Conservation (phyloP, 2,797 vertebrate species). For the Anguilla megastoma region DNA sequence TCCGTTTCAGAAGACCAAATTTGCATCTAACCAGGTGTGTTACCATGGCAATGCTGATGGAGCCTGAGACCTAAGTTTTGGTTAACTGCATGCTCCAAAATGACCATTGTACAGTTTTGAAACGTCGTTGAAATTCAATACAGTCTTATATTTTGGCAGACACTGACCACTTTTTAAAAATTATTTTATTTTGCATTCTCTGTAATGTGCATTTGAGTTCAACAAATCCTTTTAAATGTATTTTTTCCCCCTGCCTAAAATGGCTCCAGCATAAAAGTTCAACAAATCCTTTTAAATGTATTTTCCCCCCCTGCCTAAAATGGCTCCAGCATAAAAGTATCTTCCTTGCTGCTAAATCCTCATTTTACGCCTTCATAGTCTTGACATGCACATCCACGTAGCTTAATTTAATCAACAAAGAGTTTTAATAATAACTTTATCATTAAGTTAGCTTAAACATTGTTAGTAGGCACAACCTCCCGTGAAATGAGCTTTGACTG, state of each 20-base stretch:
- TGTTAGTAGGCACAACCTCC: neutral
- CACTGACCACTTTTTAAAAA: neutral
- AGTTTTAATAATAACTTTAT: too few relatives aligned
- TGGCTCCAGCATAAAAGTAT: neutral
- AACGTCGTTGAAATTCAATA: neutral
- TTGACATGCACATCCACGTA: neutral
- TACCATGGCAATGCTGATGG: neutral
- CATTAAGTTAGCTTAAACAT: neutral
- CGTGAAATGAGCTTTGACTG: neutral
- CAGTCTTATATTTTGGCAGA: neutral
- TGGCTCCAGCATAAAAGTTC: neutral
- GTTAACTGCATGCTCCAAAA: neutral
- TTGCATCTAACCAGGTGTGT: neutral
- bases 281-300: neutral
- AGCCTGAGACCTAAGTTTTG: neutral
- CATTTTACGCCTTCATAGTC: neutral
- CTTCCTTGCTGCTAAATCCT: neutral
- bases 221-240: neutral
- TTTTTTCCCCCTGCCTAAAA: neutral
- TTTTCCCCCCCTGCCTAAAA: neutral
- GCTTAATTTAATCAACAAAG: neutral
- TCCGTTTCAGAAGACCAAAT: neutral
- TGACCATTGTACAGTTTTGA: neutral
- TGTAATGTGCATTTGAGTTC: neutral
- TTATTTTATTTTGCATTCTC: neutral